Percentiles rank a stretch among this genome's conserved stretches.
Evolutionary conservation across 2,888 invertebrate genomes (phyloP).

Genomic region (Selenia dentaria): DNA sequence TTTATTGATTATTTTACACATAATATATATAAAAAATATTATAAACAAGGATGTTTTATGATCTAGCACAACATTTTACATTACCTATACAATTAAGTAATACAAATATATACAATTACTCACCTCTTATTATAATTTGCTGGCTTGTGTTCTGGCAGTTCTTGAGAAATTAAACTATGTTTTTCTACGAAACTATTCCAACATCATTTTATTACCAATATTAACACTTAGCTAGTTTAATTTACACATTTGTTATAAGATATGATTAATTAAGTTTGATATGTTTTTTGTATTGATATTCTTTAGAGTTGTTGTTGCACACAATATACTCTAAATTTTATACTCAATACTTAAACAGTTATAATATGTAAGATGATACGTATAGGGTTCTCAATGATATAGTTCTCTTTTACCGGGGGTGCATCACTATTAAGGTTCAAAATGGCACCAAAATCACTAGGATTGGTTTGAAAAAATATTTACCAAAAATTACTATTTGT

Average conservation of each 20-base stretch:
- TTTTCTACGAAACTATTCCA: neutral
- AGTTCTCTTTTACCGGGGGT: slow-evolving; percentile 50
- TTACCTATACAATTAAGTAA: too few relatives aligned
- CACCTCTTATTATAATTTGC: neutral
- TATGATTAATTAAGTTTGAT: slow-evolving; percentile 69
- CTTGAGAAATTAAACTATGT: neutral
- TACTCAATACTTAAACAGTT: slow-evolving; percentile 59
- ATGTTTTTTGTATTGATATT: slow-evolving; percentile 81
- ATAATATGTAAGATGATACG: slow-evolving; percentile 50
- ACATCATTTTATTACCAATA: neutral
- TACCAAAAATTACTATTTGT: too few relatives aligned
- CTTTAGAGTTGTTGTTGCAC: slow-evolving; percentile 79
- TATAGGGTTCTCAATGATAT: slow-evolving; percentile 29
- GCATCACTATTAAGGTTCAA: slow-evolving; percentile 72
- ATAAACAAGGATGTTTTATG: too few relatives aligned
- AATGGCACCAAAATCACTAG: neutral
- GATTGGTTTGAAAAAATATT: neutral
- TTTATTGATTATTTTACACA: too few relatives aligned
- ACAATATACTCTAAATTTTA: slow-evolving; percentile 66
- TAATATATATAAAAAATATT: too few relatives aligned
- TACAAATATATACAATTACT: too few relatives aligned
- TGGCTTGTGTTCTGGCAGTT: neutral
- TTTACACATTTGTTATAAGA: slow-evolving; percentile 36
- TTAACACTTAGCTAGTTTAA: neutral
- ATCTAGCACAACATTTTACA: too few relatives aligned